Base-by-base conservation (phyloP, 92 coral and sea anemone species). In the Epizoanthus scotinus region DNA sequence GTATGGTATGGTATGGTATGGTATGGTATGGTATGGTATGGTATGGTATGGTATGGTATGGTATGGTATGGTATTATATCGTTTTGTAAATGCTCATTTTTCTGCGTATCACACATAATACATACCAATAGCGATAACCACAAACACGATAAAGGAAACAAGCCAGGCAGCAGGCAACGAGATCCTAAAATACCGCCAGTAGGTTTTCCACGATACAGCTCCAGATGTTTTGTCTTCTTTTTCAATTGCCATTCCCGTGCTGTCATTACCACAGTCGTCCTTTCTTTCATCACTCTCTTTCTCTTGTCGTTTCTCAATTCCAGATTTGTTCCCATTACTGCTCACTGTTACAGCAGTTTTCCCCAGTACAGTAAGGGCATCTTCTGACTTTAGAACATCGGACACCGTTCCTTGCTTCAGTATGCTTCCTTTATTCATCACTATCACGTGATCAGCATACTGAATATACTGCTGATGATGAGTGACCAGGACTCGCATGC, bases 401-500 rank as follows among this genome's bases (percentile, higher is more conserved):
- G 66, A 22, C 3, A 21, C 26, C 0, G 66, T 61, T 5, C 66
- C 66, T 61, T 61, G 66, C 31, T 61, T 28, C 13, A 61, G 1
- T 22, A 61, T 61, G 26, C 66, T 13, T 61, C 66, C 66, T 2
- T 61, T 61, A 22, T 61, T 21, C 66, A 61, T 25, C 38, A 61
- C 29, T 13, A 61, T 61, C 66, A 61, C 66, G 66, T 61, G 66
- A 61, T 28, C 28, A 22, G 66, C 31, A 21, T 61, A 61, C 14
- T 61, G 66, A 61, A 61, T 26, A 8, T 22, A 61, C 26, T 61
- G 66, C 36, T 61, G 62, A 21, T 57, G 62, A 57, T 57, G 62
- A 57, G 62, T 57, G 62, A 57, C 62, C 26, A 57, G 62, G n/a
- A 57, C n/a, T 9, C 62, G 62, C 62, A 57, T 57, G 62, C 62